These are phyloP conservation scores for Nibea albiflora DNA, from an alignment of 2,113 vertebrate species.

Conservation along the genomic window DNA sequence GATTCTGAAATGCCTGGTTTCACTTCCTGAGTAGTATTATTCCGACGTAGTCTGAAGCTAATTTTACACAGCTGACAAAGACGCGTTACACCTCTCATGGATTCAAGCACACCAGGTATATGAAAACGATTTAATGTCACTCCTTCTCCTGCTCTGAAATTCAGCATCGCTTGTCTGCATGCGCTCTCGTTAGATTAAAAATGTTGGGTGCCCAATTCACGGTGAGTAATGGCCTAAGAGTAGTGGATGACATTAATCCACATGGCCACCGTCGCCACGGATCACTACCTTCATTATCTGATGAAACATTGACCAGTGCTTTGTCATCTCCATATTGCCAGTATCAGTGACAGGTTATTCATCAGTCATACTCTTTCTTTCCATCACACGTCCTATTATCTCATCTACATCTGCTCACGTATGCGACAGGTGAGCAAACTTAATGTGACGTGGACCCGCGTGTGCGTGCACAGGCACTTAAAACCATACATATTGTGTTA, in stretches of 20 bases:
- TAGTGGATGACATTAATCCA: constrained; percentile 59
- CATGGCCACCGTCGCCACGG: constrained; percentile 41
- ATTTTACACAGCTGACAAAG: constrained; percentile 61
- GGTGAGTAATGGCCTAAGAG: constrained; percentile 57
- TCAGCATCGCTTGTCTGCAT: constrained; percentile 9
- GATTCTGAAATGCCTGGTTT: constrained; percentile 57
- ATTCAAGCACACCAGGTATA: constrained; percentile 2
- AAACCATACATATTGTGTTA: not conserved
- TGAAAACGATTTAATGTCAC: not conserved
- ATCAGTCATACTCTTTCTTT: constrained; percentile 3
- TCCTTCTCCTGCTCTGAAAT: not conserved
- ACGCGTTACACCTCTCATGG: constrained; percentile 13
- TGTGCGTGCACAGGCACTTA: not conserved
- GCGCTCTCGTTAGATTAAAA: constrained; percentile 11
- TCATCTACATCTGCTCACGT: constrained; percentile 9
- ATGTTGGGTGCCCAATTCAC: constrained; percentile 11
- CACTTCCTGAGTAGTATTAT: constrained; percentile 47
- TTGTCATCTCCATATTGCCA: constrained; percentile 37
- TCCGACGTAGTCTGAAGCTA: constrained; percentile 46
- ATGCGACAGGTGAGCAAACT: not conserved
- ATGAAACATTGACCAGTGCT: constrained; percentile 45
- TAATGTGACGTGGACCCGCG: not conserved
- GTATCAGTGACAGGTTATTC: constrained; percentile 32
- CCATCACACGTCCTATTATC: constrained; percentile 13
- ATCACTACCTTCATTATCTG: constrained; percentile 51